Evolutionary conservation across 2,888 invertebrate genomes (phyloP).

Genomic region (Barypeithes pellucidus): DNA sequence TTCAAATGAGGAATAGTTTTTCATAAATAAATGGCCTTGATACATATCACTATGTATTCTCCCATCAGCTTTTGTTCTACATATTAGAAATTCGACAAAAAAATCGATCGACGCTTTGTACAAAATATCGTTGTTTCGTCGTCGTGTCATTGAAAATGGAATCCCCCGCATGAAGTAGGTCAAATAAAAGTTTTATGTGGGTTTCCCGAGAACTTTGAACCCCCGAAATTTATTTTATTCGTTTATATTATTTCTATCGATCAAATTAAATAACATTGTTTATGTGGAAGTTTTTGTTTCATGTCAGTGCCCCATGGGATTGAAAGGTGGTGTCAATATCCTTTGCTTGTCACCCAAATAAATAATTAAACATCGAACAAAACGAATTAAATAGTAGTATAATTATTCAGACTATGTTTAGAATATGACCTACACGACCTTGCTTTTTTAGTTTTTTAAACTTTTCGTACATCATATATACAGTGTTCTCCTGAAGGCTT

Average conservation of each 20-base stretch:
- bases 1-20: no score
- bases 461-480: no score
- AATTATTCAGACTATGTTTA: no score
- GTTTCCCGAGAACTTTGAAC: neutral
- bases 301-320: neutral
- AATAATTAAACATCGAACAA: no score
- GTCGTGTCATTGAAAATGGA: neutral
- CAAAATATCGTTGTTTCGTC: neutral
- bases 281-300: neutral
- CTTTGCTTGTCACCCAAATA: no score
- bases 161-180: slow-evolving; percentile 1
- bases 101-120: neutral
- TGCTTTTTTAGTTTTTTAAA: no score
- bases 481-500: no score
- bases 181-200: slow-evolving; percentile 1
- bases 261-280: neutral
- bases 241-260: neutral
- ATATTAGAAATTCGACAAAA: no score
- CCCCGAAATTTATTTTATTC: neutral
- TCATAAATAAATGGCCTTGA: no score
- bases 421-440: no score
- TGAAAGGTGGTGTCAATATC: neutral
- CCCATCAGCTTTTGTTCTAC: no score
- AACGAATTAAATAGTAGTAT: no score
- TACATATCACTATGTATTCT: neutral